Conservation (phyloP, 2,888 invertebrate species). For the Mythimna vitellina region DNA sequence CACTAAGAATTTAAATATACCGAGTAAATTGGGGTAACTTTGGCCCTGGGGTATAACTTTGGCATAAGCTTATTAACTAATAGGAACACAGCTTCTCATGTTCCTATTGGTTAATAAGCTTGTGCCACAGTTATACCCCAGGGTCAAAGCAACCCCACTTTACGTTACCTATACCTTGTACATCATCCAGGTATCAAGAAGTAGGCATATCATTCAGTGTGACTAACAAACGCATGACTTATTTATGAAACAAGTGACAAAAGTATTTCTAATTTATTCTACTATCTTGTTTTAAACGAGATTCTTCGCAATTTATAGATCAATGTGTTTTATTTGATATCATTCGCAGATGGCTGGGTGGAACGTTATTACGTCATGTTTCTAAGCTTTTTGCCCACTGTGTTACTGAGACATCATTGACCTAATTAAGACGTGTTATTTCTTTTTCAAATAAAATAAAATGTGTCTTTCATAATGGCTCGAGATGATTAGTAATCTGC, state of each 20-base stretch:
- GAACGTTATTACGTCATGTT: slow-evolving; percentile 53
- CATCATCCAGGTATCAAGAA: slow-evolving; percentile 32
- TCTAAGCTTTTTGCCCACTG: slow-evolving; percentile 38
- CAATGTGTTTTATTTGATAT: slow-evolving; percentile 47
- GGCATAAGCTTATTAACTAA: too few relatives aligned
- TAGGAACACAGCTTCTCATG: too few relatives aligned
- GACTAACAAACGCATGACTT: slow-evolving; percentile 66
- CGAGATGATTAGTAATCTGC: background rate
- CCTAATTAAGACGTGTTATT: slow-evolving; percentile 30
- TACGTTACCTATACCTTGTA: slow-evolving; percentile 20
- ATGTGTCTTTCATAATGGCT: slow-evolving; percentile 6
- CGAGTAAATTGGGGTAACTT: too few relatives aligned
- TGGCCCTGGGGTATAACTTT: too few relatives aligned
- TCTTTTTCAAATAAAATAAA: background rate
- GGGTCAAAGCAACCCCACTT: too few relatives aligned
- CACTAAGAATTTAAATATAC: slow-evolving; percentile 47
- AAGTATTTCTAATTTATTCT: slow-evolving; percentile 12
- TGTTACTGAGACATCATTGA: slow-evolving; percentile 28
- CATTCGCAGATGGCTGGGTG: slow-evolving; percentile 53
- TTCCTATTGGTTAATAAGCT: too few relatives aligned
- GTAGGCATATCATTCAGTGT: slow-evolving; percentile 57
- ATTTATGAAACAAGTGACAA: slow-evolving; percentile 34
- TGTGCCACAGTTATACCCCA: too few relatives aligned
- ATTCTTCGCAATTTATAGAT: slow-evolving; percentile 38
- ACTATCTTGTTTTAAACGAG: slow-evolving; percentile 26